A percentile compares a stretch with the other conserved stretches of the same genome.
phyloP scores from a whole-genome alignment of 1,140 invertebrate genomes.

The Tetramorium parvispinum region DNA sequence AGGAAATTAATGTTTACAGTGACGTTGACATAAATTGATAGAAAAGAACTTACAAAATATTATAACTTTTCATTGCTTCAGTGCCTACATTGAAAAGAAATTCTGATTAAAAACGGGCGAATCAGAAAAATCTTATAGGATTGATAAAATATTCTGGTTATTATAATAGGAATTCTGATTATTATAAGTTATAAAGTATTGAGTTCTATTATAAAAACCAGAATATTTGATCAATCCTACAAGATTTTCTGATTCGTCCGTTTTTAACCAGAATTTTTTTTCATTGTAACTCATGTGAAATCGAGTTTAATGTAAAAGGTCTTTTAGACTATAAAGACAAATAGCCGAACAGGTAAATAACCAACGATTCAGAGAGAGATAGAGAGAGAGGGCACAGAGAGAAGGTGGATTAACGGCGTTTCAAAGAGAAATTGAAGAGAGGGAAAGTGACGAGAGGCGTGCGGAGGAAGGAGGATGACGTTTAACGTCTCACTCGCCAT shows the following conservation, averaged over 20 bases:
- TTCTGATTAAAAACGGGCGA: no score
- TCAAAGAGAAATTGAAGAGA: not conserved
- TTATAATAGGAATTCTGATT: no score
- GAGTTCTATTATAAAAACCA: no score
- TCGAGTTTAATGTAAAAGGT: not conserved
- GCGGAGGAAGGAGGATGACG: not conserved
- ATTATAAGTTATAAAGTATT: no score
- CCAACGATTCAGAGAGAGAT: constrained; percentile 28
- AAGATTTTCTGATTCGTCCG: no score
- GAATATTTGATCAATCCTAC: no score
- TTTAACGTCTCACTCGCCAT: not conserved
- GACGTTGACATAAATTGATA: not conserved
- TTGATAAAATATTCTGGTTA: no score
- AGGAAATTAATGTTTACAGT: not conserved
- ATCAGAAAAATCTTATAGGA: no score
- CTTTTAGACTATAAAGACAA: not conserved
- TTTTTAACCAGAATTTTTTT: no score
- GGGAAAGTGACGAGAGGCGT: not conserved
- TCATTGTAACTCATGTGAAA: not conserved
- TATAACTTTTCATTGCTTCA: not conserved
- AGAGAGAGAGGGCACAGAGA: no score
- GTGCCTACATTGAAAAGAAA: no score
- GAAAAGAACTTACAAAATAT: not conserved
- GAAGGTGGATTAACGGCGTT: not conserved
- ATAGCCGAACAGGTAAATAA: not conserved